Evolutionary conservation across 1,140 invertebrate species (phyloP).

Genomic region (Plectrocnemia conspersa): DNA sequence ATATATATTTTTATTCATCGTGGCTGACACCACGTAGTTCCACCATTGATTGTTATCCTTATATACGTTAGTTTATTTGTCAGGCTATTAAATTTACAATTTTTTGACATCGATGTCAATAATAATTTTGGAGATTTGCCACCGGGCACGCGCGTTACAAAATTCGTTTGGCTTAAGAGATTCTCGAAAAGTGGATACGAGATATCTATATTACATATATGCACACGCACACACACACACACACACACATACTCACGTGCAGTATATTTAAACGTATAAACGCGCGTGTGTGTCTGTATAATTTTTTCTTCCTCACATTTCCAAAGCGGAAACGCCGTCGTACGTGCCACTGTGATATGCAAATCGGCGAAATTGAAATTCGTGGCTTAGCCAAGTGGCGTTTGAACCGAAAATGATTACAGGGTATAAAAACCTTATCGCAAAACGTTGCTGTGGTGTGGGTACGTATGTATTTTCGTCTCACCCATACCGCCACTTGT

Average conservation of each 20-base stretch:
- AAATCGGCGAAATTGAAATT: constrained; percentile 34
- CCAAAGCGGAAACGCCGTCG: neutral
- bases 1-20: no score
- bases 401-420: constrained; percentile 32
- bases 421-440: constrained; percentile 16
- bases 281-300: no score
- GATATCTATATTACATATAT: neutral
- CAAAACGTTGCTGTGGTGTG: constrained; percentile 7
- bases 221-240: no score
- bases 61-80: no score
- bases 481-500: neutral
- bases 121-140: no score
- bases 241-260: no score
- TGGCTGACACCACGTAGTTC: no score
- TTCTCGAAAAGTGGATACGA: constrained; percentile 5
- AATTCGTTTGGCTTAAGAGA: constrained; percentile 22
- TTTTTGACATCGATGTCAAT: no score
- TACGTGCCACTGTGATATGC: constrained; percentile 24
- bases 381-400: constrained; percentile 27
- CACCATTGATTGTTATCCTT: no score
- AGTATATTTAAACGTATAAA: neutral
- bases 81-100: no score
- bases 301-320: constrained; percentile 7
- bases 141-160: constrained; percentile 1
- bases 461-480: neutral